Evolutionary conservation across 2,888 invertebrate genomes (phyloP).

Genomic region (Tanypteryx hageni): DNA sequence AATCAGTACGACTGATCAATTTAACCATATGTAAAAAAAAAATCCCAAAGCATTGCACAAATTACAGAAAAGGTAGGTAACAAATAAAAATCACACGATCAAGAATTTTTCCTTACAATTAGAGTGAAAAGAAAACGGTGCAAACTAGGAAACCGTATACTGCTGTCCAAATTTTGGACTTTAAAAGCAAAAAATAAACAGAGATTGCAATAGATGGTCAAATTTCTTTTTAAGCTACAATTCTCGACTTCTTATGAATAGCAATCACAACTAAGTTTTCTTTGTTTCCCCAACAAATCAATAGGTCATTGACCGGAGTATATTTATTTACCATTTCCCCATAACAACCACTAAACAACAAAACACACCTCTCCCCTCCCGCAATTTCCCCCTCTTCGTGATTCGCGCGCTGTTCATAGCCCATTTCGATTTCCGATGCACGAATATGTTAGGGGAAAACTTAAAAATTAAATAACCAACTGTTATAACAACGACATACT

Average conservation of each 20-base stretch:
- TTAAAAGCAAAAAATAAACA: neutral
- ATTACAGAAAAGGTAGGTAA: too few relatives aligned
- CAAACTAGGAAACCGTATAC: too few relatives aligned
- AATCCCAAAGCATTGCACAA: too few relatives aligned
- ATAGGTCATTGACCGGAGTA: neutral
- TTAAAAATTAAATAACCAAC: neutral
- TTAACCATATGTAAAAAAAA: too few relatives aligned
- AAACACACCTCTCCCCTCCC: neutral
- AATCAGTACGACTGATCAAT: too few relatives aligned
- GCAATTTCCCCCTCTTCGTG: neutral
- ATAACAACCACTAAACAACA: neutral
- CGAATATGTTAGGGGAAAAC: too few relatives aligned
- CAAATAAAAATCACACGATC: too few relatives aligned
- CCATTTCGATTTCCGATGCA: neutral
- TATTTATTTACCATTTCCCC: neutral
- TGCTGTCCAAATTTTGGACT: too few relatives aligned
- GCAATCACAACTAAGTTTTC: neutral
- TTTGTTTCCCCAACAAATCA: neutral
- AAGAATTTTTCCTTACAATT: too few relatives aligned
- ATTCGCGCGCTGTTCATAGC: neutral
- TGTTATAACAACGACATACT: neutral
- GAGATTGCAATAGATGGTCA: neutral
- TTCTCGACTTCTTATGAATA: neutral
- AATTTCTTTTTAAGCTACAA: neutral
- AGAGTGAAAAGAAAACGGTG: too few relatives aligned